phyloP scores from a whole-genome alignment of 2,797 vertebrate species.

The Chiloscyllium punctatum region DNA sequence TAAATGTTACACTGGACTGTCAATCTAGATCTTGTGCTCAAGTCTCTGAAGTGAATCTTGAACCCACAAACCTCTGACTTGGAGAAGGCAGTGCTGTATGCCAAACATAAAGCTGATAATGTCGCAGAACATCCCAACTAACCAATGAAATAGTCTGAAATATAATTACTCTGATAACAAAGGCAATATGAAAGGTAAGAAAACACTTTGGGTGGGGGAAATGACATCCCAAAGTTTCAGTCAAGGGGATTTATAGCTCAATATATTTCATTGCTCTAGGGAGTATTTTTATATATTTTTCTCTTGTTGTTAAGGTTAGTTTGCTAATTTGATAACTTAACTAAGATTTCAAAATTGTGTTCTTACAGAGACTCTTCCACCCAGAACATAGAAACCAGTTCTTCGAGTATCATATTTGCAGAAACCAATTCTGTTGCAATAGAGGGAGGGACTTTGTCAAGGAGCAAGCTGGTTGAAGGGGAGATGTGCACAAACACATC shows the following conservation, averaged over 20 bases:
- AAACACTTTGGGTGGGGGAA: neutral
- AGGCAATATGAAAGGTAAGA: neutral
- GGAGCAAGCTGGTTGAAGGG: neutral
- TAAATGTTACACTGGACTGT: no score
- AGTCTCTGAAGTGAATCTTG: no score
- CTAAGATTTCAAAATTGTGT: slow-evolving; percentile 1
- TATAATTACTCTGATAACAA: neutral
- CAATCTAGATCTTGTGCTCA: no score
- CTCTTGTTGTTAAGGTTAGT: neutral
- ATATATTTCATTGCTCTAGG: neutral
- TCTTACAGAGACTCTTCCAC: slow-evolving; percentile 45
- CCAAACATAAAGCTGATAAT: no score
- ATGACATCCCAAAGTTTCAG: neutral
- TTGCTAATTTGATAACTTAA: neutral
- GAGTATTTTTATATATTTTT: neutral
- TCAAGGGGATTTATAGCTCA: neutral
- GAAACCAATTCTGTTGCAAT: slow-evolving; percentile 54
- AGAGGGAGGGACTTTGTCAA: slow-evolving; percentile 32
- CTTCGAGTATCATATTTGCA: slow-evolving; percentile 80
- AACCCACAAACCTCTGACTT: no score
- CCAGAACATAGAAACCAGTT: slow-evolving; percentile 55
- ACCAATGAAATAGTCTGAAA: neutral
- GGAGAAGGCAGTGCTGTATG: neutral
- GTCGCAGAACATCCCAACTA: neutral
- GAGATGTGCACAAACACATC: neutral